Conservation (phyloP, 2,888 invertebrate genomes). For the Erpobdella octoculata region DNA sequence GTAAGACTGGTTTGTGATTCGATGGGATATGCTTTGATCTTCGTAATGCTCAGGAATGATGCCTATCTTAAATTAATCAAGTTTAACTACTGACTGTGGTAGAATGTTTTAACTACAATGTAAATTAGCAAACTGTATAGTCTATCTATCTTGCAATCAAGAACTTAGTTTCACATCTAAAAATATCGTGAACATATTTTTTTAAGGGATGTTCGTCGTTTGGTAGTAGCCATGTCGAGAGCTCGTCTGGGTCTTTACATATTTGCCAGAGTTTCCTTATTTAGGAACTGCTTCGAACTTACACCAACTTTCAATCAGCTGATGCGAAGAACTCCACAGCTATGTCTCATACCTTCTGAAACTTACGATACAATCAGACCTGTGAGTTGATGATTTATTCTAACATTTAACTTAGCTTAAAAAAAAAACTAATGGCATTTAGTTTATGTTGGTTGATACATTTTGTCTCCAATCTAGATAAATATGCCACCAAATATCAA, state of each 20-base stretch:
- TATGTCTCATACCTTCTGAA: constrained; percentile 74
- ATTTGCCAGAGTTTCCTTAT: constrained; percentile 82
- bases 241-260: constrained; percentile 91
- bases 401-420: too few species aligned
- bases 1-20: too few species aligned
- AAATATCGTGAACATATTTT: not conserved
- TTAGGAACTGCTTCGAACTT: constrained; percentile 91
- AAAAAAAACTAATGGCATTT: too few species aligned
- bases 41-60: not conserved
- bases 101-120: not conserved
- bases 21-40: too few species aligned
- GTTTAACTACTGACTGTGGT: not conserved
- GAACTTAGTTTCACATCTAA: too few species aligned
- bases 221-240: constrained; percentile 95
- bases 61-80: not conserved
- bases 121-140: not conserved
- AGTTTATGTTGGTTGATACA: too few species aligned
- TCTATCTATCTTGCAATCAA: not conserved
- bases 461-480: too few species aligned
- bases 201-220: constrained; percentile 73
- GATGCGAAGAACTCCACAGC: constrained; percentile 69
- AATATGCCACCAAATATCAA: constrained; percentile 32
- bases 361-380: constrained; percentile 63
- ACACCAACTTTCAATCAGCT: constrained; percentile 82
- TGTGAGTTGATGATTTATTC: too few species aligned